Percentiles rank a stretch among this genome's conserved stretches.
Evolutionary conservation across 2,797 vertebrate species (phyloP).

Genomic region (Sternotherus odoratus): DNA sequence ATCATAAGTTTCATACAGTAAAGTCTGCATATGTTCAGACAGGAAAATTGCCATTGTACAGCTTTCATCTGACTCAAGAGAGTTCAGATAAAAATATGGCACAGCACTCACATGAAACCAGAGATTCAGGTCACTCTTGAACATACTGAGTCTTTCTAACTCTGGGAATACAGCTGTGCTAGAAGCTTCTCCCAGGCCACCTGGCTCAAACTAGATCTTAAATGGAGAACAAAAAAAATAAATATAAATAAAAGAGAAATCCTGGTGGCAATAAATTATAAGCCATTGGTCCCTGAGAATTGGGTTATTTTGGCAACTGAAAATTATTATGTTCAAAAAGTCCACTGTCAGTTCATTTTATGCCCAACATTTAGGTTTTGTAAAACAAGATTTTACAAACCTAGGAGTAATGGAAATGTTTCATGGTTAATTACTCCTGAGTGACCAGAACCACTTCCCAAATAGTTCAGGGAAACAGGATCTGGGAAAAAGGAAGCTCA

Average conservation of each 20-base stretch:
- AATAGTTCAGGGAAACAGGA: background rate
- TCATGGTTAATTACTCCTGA: background rate
- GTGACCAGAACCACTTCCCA: background rate
- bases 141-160: background rate
- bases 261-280: background rate
- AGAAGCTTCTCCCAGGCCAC: constrained; percentile 17
- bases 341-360: constrained; percentile 35
- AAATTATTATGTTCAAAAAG: constrained; percentile 11
- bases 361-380: background rate
- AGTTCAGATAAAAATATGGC: constrained; percentile 7
- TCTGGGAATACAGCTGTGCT: constrained; percentile 63
- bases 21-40: background rate
- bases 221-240: background rate
- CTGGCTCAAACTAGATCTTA: constrained; percentile 44
- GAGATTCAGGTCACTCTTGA: background rate
- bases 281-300: constrained; percentile 15
- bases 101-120: constrained; percentile 24
- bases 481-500: constrained; percentile 23
- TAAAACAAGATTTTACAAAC: constrained; percentile 26
- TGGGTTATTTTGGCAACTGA: constrained; percentile 52
- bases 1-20: background rate
- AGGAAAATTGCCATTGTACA: background rate
- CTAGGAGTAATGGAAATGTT: constrained; percentile 7
- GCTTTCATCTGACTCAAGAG: constrained; percentile 40
- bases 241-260: background rate